Conservation (phyloP, 2,797 vertebrate species). For the Lepidocolaptes lacrymiger region DNA sequence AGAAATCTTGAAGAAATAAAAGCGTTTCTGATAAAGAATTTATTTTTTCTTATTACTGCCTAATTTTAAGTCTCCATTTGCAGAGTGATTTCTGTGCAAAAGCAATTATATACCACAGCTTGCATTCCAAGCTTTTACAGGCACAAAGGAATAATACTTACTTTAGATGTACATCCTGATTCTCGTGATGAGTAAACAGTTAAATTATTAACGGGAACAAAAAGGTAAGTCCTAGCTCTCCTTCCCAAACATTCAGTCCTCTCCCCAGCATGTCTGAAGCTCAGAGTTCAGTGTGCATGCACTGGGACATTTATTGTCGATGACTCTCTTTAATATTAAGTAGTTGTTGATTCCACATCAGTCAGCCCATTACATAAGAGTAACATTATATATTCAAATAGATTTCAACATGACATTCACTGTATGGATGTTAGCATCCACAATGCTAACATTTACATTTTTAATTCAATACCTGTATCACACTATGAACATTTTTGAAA, state of each 20-base stretch:
- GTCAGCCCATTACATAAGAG: constrained; percentile 54
- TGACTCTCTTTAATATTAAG: constrained; percentile 7
- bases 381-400: constrained; percentile 55
- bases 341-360: constrained; percentile 54
- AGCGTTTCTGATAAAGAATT: neutral
- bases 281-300: neutral
- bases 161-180: constrained; percentile 17
- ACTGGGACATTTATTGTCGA: neutral
- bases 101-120: neutral
- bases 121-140: neutral
- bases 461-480: neutral
- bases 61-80: constrained; percentile 21
- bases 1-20: neutral
- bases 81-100: constrained; percentile 17
- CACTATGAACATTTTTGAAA: neutral
- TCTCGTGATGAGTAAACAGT: constrained; percentile 13
- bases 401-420: constrained; percentile 7
- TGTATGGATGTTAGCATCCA: neutral
- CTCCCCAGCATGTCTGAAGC: neutral
- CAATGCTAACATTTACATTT: neutral
- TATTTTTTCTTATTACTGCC: neutral
- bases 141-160: constrained; percentile 39
- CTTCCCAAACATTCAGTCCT: neutral
- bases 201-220: constrained; percentile 46
- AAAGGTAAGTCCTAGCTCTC: constrained; percentile 47